A percentile compares a stretch with the other conserved stretches of the same genome.
Conservation (phyloP, 2,113 vertebrate genomes). For the Apteryx mantelli region DNA sequence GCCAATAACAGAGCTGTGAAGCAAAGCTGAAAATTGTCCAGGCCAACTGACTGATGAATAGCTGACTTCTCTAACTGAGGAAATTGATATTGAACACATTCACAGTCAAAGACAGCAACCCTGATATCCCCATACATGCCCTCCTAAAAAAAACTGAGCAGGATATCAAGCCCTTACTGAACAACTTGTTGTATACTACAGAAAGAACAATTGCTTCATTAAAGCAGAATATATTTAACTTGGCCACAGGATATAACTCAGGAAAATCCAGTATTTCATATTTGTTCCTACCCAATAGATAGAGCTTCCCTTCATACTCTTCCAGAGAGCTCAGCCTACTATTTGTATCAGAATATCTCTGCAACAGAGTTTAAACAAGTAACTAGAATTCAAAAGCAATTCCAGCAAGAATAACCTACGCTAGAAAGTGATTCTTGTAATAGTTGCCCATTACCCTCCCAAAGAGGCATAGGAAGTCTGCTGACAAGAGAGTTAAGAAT, state of each 20-base stretch:
- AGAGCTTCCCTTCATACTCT: neutral
- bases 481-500: neutral
- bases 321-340: neutral
- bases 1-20: neutral
- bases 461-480: neutral
- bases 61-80: neutral
- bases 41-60: neutral
- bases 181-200: neutral
- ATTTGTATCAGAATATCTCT: neutral
- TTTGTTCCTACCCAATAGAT: neutral
- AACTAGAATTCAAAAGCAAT: slow-evolving; percentile 48
- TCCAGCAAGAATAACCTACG: slow-evolving; percentile 18
- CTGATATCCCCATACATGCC: neutral
- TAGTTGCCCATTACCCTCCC: neutral
- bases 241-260: neutral
- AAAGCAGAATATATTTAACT: slow-evolving; percentile 10
- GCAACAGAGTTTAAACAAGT: slow-evolving; percentile 19
- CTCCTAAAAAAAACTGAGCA: neutral
- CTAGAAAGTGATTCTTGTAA: neutral
- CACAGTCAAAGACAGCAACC: neutral
- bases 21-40: neutral
- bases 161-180: neutral
- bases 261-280: slow-evolving; percentile 1
- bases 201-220: neutral
- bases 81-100: neutral